Percentiles rank a stretch among this genome's conserved stretches.
Conservation (phyloP, 2,888 invertebrate genomes). For the Athalia rosae region DNA sequence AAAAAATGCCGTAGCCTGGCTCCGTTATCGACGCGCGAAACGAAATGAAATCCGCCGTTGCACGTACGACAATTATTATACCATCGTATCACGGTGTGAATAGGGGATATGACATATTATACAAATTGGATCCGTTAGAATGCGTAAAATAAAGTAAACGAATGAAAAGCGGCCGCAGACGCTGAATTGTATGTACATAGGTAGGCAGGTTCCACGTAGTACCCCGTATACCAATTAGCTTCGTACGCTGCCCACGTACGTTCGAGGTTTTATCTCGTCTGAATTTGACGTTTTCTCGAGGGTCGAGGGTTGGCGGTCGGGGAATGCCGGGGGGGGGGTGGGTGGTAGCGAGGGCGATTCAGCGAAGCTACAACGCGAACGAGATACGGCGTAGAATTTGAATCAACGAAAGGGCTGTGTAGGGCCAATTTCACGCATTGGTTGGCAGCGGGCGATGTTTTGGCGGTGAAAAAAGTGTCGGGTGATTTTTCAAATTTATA, state of each 20-base stretch:
- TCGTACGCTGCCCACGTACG: slow-evolving; percentile 40
- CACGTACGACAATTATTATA: no score
- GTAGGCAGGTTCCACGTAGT: slow-evolving; percentile 2
- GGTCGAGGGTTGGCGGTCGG: neutral
- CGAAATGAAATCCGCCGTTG: no score
- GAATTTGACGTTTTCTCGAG: slow-evolving; percentile 41
- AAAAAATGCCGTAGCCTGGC: no score
- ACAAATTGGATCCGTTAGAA: no score
- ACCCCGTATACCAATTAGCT: slow-evolving; percentile 35
- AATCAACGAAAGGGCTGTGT: slow-evolving; percentile 35
- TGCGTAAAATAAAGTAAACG: no score
- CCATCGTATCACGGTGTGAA: no score
- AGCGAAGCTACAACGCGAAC: neutral
- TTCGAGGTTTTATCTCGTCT: slow-evolving; percentile 44
- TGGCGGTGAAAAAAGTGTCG: neutral
- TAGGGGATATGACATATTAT: no score
- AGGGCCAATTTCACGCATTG: slow-evolving; percentile 37
- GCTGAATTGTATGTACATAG: neutral
- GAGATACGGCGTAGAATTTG: slow-evolving; percentile 38
- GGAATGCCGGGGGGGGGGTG: neutral
- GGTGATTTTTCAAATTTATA: no score
- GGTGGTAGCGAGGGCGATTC: neutral
- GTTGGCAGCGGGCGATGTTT: slow-evolving; percentile 20
- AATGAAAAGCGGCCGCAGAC: neutral
- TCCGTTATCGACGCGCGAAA: no score